Conservation (phyloP, 2,113 vertebrate genomes). For the Eulemur rufifrons region DNA sequence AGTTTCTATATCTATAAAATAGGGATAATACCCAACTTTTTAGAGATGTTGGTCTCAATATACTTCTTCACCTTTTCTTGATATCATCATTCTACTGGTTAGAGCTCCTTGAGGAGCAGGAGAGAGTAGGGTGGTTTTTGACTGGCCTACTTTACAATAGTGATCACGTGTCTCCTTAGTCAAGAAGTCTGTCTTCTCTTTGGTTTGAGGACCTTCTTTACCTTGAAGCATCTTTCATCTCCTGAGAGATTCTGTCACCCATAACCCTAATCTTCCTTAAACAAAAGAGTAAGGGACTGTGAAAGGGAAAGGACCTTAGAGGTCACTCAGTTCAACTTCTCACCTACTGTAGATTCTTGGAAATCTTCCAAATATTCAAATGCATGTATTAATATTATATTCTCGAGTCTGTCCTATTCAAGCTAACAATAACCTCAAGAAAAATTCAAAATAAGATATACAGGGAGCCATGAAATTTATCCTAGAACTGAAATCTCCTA, state of each 20-base stretch:
- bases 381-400: background rate
- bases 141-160: background rate
- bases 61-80: background rate
- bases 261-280: background rate
- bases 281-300: background rate
- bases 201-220: background rate
- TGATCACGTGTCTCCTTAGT: background rate
- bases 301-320: background rate
- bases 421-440: background rate
- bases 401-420: background rate
- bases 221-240: background rate
- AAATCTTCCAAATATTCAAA: slow-evolving; percentile 28
- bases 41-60: background rate
- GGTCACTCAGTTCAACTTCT: background rate
- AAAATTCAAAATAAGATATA: background rate
- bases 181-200: background rate
- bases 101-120: background rate
- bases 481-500: background rate
- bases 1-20: background rate
- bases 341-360: background rate
- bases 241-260: background rate
- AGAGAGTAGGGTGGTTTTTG: background rate
- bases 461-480: background rate
- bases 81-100: background rate
- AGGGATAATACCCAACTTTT: slow-evolving; percentile 8